Evolutionary conservation across 2,888 invertebrate genomes (phyloP).

Genomic region (Helleia helle): DNA sequence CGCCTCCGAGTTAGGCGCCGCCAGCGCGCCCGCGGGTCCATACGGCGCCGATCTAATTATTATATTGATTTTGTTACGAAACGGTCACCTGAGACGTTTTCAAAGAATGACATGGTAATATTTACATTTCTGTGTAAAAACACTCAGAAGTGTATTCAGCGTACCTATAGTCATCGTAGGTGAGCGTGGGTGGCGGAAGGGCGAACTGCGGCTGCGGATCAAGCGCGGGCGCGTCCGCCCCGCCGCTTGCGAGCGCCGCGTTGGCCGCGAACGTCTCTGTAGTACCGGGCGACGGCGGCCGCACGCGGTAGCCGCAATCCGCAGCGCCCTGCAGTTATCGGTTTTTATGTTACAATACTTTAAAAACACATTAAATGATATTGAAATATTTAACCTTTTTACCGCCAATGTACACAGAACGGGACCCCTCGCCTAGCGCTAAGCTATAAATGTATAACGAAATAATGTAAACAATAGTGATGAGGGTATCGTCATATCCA

Average conservation of each 20-base stretch:
- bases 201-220: constrained; percentile 49
- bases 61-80: no score
- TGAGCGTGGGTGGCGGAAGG: constrained; percentile 42
- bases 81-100: no score
- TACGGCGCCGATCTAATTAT: constrained; percentile 11
- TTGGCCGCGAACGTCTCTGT: no score
- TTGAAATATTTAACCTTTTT: no score
- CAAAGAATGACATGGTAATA: no score
- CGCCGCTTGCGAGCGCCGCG: constrained; percentile 15
- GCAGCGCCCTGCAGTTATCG: constrained; percentile 29
- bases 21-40: constrained; percentile 14
- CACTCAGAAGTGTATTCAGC: neutral
- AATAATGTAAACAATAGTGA: no score
- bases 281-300: constrained; percentile 37
- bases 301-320: constrained; percentile 46
- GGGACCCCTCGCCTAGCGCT: no score
- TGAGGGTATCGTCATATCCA: no score
- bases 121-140: neutral
- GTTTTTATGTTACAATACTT: no score
- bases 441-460: no score
- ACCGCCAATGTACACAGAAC: no score
- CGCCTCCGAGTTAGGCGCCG: constrained; percentile 13
- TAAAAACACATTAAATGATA: no score
- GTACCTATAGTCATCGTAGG: constrained; percentile 51
- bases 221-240: constrained; percentile 29